A percentile compares a stretch with the other conserved stretches of the same genome.
These are phyloP conservation scores for Stramonita haemastoma DNA, from an alignment of 2,888 invertebrate genomes.

Conservation along the genomic window DNA sequence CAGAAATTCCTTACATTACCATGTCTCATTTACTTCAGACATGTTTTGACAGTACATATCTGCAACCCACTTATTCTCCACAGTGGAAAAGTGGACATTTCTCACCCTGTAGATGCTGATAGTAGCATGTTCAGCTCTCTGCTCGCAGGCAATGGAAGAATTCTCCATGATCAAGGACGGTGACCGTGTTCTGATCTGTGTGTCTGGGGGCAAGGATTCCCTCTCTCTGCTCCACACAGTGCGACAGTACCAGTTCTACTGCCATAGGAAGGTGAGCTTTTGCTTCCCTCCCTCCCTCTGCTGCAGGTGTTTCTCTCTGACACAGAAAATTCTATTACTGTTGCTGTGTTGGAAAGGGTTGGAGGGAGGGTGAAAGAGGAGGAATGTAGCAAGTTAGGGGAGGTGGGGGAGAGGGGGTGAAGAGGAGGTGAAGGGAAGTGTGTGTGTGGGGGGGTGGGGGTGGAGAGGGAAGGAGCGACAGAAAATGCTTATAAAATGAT, in stretches of 20 bases:
- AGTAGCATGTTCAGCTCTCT: not conserved
- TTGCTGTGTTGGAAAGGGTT: not conserved
- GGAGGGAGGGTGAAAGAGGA: too few relatives aligned
- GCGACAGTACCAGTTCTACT: conserved; percentile 89
- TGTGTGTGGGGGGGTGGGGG: too few relatives aligned
- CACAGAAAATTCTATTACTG: not conserved
- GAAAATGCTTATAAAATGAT: too few relatives aligned
- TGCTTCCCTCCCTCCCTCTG: not conserved
- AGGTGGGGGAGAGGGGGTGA: too few relatives aligned
- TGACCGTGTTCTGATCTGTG: conserved; percentile 89
- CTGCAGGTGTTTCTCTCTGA: not conserved
- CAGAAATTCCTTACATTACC: too few relatives aligned
- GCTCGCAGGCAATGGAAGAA: conserved; percentile 85
- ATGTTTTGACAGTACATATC: not conserved
- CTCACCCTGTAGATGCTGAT: not conserved
- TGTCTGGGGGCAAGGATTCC: conserved; percentile 91
- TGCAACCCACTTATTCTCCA: too few relatives aligned
- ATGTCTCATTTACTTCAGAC: too few relatives aligned
- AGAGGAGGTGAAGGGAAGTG: too few relatives aligned
- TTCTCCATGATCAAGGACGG: conserved; percentile 90
- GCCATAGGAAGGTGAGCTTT: conserved; percentile 74
- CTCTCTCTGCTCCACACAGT: conserved; percentile 90
- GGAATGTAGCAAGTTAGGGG: too few relatives aligned
- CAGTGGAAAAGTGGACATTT: too few relatives aligned
- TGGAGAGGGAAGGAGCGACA: too few relatives aligned